A percentile compares a stretch with the other conserved stretches of the same genome.
Conservation (phyloP, 1,140 invertebrate species). For the honey bee (Apis mellifera) region Amel_HAv3.1 CM009934.2:9727501-9728000, state of each 20-base stretch:
- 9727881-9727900: conserved; percentile 10
- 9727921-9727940: neutral
- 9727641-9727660: too few relatives aligned
- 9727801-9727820: neutral
- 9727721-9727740: neutral
- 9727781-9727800: neutral
- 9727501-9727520: neutral
- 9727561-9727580: neutral
- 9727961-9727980: conserved; percentile 24
- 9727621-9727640: too few relatives aligned
- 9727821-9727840: neutral
- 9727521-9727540: neutral
- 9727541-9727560: neutral
- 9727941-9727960: neutral
- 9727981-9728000: neutral
- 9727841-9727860: conserved; percentile 8
- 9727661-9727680: too few relatives aligned
- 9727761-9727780: neutral
- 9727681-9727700: neutral
- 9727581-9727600: too few relatives aligned
- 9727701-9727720: neutral
- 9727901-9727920: conserved; percentile 2
- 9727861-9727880: neutral
- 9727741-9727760: neutral
- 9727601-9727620: too few relatives aligned